Evolutionary conservation across 1,140 invertebrate genomes (phyloP).

Genomic region (Popillia japonica): DNA sequence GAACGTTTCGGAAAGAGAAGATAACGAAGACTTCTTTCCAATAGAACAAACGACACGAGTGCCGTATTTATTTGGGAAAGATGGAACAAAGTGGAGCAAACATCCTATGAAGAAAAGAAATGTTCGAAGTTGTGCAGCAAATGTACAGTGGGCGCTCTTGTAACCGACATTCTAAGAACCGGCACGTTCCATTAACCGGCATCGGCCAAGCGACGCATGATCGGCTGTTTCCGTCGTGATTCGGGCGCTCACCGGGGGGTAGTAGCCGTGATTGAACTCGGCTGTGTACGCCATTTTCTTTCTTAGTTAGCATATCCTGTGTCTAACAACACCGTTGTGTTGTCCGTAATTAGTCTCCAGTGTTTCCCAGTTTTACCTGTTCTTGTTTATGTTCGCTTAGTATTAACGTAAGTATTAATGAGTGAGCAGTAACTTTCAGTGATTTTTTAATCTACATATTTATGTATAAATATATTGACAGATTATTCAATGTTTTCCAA

Average conservation of each 20-base stretch:
- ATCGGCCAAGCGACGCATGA: constrained; percentile 8
- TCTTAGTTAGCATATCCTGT: neutral
- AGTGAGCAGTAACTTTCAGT: constrained; percentile 1
- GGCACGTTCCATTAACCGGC: too few relatives aligned
- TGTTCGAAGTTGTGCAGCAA: too few relatives aligned
- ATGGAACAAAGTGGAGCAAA: too few relatives aligned
- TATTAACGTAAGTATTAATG: neutral
- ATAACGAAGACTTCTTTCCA: too few relatives aligned
- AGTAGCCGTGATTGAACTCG: neutral
- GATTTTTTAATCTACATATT: constrained; percentile 6
- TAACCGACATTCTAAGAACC: neutral
- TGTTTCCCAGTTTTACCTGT: neutral
- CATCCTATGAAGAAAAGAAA: too few relatives aligned
- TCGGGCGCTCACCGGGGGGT: neutral
- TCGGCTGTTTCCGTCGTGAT: neutral
- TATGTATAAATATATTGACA: neutral
- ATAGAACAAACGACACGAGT: too few relatives aligned
- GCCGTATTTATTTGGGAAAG: too few relatives aligned
- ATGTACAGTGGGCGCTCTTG: neutral
- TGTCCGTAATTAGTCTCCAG: neutral
- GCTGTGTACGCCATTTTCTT: constrained; percentile 3
- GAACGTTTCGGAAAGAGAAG: too few relatives aligned
- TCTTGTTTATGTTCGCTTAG: neutral
- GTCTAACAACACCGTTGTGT: constrained; percentile 9
- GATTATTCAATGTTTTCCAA: constrained; percentile 2